Base-by-base conservation (phyloP, 2,113 vertebrate genomes). In the Rhynchomys soricoides region DNA sequence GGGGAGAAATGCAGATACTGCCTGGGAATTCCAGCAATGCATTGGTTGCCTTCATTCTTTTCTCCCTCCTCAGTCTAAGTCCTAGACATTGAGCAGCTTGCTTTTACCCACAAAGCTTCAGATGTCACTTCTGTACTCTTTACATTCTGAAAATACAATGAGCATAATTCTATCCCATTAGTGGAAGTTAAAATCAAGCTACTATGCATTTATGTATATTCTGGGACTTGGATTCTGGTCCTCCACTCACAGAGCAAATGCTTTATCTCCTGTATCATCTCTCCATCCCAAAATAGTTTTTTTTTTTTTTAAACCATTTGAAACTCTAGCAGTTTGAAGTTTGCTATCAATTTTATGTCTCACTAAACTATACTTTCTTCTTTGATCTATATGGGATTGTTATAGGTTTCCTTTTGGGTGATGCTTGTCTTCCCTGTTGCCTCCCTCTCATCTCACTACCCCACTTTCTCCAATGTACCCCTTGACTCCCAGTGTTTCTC, bases 351-450 rank as follows among this genome's bases (percentile, higher is more conserved):
- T 50, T 52, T 5, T 12, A 17, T 50, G 37, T 52, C 50, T 79
- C 17, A 79, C 4, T 37, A 55, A 21, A 5, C 9, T 55, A 10
- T 55, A 22, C 50, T 11, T 79, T 55, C 50, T 79, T 34, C 34
- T 79, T 79, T 79, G 29, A 55, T 21, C 48, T 34, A 79, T 52
- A 34, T 52, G 48, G 75, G 15, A 78, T 17, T 50, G 9, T 34
- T 52, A 48, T 6, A 70, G 6, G 16, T 19, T 52, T 79, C 26
- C 2, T 79, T 19, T 21, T 19, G 19, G 4, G 10, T 55, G 19
- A 55, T n/a, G 55, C 16, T 3, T 34, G 59, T 16, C 2, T 3
- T 16, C 40, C 29, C 7, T 0, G 7, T 16, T 34, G 8, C 16
- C 34, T 31, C 10, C 10, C 0, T 75, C 26, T 45, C 40, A 31